Conservation (phyloP, 2,888 invertebrate species). For the Callinectes sapidus region DNA sequence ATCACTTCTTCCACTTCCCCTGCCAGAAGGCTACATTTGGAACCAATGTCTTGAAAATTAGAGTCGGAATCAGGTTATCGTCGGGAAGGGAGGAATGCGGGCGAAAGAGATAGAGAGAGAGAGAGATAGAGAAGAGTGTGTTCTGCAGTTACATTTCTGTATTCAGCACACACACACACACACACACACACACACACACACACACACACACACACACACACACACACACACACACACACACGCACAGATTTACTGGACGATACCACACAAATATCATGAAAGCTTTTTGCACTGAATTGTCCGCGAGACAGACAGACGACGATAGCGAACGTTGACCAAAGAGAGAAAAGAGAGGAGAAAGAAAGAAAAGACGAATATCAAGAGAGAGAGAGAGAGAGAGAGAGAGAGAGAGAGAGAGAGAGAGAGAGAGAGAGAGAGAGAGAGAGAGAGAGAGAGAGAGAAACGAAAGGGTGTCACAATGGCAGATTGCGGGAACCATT, state of each 20-base stretch:
- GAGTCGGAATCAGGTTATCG: constrained; percentile 49
- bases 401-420: constrained; percentile 31
- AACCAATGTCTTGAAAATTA: constrained; percentile 64
- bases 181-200: constrained; percentile 9
- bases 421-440: constrained; percentile 25
- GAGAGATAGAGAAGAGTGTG: background rate
- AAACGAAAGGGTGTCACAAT: constrained; percentile 5
- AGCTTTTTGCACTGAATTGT: constrained; percentile 37
- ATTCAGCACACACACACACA: constrained; percentile 12
- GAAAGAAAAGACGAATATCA: background rate
- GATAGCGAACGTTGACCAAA: background rate
- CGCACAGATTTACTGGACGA: constrained; percentile 32
- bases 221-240: constrained; percentile 4
- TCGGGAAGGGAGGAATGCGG: constrained; percentile 23
- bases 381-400: background rate
- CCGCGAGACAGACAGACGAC: constrained; percentile 20
- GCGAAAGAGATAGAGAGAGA: background rate
- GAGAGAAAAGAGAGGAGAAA: constrained; percentile 9
- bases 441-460: constrained; percentile 29
- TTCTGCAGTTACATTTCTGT: constrained; percentile 22
- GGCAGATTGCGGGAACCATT: constrained; percentile 28
- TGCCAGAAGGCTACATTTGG: constrained; percentile 42
- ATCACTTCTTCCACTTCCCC: constrained; percentile 7
- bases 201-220: constrained; percentile 23
- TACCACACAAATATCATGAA: constrained; percentile 36